Evolutionary conservation across 2,888 invertebrate genomes (phyloP).

Genomic region (Macrosoma leucophasiata): DNA sequence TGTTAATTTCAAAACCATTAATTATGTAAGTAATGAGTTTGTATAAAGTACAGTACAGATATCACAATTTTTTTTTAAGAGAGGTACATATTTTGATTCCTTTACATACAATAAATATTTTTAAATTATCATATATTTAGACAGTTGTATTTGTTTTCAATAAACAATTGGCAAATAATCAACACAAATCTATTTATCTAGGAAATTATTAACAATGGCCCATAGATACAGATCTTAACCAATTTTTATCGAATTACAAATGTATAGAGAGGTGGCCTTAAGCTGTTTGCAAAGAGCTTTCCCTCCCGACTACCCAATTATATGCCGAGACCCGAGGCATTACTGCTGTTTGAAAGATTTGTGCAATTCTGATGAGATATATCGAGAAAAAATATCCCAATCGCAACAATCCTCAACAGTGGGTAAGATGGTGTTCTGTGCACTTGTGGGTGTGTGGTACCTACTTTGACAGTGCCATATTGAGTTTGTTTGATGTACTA

Average conservation of each 20-base stretch:
- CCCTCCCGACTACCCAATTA: conserved; percentile 69
- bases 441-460: conserved; percentile 55
- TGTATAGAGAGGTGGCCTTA: conserved; percentile 67
- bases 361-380: conserved; percentile 62
- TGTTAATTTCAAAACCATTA: too few species aligned
- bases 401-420: conserved; percentile 42
- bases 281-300: conserved; percentile 75
- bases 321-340: conserved; percentile 54
- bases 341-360: conserved; percentile 65
- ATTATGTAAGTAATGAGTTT: too few species aligned
- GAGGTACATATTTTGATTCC: conserved; percentile 30
- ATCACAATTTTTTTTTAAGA: conserved; percentile 6
- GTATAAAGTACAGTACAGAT: conserved; percentile 25
- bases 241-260: conserved; percentile 53
- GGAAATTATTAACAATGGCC: conserved; percentile 27
- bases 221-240: conserved; percentile 40
- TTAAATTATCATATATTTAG: too few species aligned
- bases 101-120: too few species aligned
- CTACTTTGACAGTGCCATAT: conserved; percentile 55
- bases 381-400: conserved; percentile 49
- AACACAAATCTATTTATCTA: conserved; percentile 46
- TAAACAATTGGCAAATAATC: conserved; percentile 53
- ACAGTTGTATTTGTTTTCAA: too few species aligned
- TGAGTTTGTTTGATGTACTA: conserved; percentile 69
- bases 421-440: conserved; percentile 60